phyloP scores from a whole-genome alignment of 2,113 vertebrate species.

The Ophthalmolycus amberensis region DNA sequence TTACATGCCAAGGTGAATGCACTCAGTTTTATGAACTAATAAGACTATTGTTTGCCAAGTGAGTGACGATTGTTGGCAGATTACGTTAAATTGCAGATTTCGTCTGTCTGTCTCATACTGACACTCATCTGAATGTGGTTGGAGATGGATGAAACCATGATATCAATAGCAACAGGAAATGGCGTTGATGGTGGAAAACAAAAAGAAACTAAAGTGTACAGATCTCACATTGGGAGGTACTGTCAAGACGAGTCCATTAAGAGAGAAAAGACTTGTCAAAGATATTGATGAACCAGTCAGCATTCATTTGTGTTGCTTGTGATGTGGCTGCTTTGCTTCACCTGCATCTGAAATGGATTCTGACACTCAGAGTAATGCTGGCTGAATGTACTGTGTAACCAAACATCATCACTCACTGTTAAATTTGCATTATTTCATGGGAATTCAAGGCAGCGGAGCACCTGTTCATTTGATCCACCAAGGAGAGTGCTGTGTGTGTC shows the following conservation, averaged over 20 bases:
- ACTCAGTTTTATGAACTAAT: neutral
- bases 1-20: conserved; percentile 12
- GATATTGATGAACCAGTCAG: conserved; percentile 53
- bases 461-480: conserved; percentile 34
- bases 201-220: neutral
- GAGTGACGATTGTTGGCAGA: neutral
- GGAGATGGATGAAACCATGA: neutral
- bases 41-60: neutral
- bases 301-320: conserved; percentile 24
- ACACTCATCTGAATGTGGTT: neutral
- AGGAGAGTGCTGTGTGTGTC: conserved; percentile 26
- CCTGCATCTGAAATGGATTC: conserved; percentile 26
- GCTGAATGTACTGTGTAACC: conserved; percentile 3
- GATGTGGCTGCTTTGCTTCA: conserved; percentile 21
- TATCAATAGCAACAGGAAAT: neutral
- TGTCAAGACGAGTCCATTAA: conserved; percentile 1
- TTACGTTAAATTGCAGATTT: neutral
- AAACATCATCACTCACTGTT: conserved; percentile 29
- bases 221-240: conserved; percentile 1
- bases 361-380: conserved; percentile 14
- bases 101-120: neutral
- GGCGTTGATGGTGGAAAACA: neutral
- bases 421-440: conserved; percentile 34
- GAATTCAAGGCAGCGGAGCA: conserved; percentile 33
- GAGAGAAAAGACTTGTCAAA: conserved; percentile 40